Conservation (phyloP, 1,140 invertebrate genomes). For the Calliopsis andreniformis region DNA sequence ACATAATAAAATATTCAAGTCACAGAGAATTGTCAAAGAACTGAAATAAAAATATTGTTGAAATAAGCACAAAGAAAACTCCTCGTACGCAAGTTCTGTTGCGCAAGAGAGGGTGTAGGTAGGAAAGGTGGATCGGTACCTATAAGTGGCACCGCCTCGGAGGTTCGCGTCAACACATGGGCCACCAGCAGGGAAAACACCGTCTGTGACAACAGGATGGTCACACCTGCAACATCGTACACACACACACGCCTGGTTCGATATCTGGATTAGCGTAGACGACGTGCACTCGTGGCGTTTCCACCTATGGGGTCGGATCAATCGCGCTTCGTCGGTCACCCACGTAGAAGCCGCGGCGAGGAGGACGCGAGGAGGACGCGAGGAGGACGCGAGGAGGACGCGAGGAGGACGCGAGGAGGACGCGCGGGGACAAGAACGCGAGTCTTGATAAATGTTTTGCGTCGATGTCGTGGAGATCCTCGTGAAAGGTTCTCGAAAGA, state of each 20-base stretch:
- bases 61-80: slow-evolving; percentile 8
- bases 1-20: no score
- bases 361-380: not conserved
- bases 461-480: not conserved
- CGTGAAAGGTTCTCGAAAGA: slow-evolving; percentile 19
- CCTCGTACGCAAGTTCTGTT: slow-evolving; percentile 20
- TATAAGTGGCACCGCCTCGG: slow-evolving; percentile 98
- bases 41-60: not conserved
- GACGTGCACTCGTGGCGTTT: slow-evolving; percentile 66
- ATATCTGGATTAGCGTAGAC: slow-evolving; percentile 69
- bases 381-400: no score
- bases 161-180: slow-evolving; percentile 98
- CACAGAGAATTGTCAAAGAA: no score
- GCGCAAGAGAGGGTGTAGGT: slow-evolving; percentile 26
- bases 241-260: slow-evolving; percentile 73
- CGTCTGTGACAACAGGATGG: slow-evolving; percentile 99
- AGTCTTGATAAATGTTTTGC: slow-evolving; percentile 15
- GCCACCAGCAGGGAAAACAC: slow-evolving; percentile 99
- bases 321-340: not conserved
- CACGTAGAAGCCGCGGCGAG: not conserved
- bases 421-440: not conserved
- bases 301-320: not conserved
- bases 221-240: slow-evolving; percentile 94
- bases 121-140: slow-evolving; percentile 84
- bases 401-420: no score